Percentiles rank a stretch among this genome's conserved stretches.
Conservation (phyloP, 2,797 vertebrate species). For the Acanthurus lineatus region DNA sequence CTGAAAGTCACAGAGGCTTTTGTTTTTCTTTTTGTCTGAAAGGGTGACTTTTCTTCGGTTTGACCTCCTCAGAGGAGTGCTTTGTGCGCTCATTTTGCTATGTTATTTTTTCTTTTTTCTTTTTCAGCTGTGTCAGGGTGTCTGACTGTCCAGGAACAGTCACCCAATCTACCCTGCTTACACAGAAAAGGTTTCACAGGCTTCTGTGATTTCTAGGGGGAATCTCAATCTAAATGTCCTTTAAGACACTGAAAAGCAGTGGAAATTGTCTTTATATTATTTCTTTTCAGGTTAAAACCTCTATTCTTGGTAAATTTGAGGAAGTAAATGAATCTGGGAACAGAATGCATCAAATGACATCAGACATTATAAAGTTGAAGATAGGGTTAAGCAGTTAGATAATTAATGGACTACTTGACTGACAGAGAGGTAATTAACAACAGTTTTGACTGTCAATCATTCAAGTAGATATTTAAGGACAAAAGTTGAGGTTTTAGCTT, state of each 20-base stretch:
- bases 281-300: conserved; percentile 28
- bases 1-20: conserved; percentile 75
- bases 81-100: conserved; percentile 74
- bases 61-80: conserved; percentile 75
- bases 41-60: conserved; percentile 77
- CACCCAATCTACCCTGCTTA: conserved; percentile 61
- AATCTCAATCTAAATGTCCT: conserved; percentile 74
- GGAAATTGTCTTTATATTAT: conserved; percentile 82
- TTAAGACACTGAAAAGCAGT: conserved; percentile 55
- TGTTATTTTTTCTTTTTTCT: conserved; percentile 31
- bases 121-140: conserved; percentile 64
- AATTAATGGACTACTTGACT: not conserved
- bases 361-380: not conserved
- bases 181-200: conserved; percentile 66
- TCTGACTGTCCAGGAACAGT: conserved; percentile 67
- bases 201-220: conserved; percentile 68
- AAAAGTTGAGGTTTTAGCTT: not conserved
- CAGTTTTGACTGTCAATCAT: not conserved
- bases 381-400: not conserved
- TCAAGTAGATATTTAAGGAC: not conserved
- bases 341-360: not conserved
- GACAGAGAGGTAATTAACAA: not conserved
- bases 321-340: not conserved
- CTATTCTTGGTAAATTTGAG: not conserved
- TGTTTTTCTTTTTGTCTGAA: conserved; percentile 79